These are phyloP conservation scores for Crossaster papposus DNA, from an alignment of 53 echinoderm and acorn worm genomes.

Conservation along the genomic window DNA sequence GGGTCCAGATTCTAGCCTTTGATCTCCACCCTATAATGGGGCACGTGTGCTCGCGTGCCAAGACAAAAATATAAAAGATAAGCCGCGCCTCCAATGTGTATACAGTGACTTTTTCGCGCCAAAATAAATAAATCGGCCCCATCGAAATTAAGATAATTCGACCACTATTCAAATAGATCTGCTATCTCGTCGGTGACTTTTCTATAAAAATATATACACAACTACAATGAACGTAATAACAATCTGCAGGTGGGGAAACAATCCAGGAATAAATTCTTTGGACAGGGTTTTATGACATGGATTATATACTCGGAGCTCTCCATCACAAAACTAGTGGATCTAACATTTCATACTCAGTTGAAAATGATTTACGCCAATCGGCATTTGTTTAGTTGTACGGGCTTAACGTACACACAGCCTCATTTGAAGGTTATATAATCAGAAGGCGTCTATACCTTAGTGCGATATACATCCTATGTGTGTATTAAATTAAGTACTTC, in stretches of 20 bases:
- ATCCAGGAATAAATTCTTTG: too few species aligned
- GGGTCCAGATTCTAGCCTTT: background rate
- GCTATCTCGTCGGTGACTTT: background rate
- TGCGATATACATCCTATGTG: background rate
- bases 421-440: background rate
- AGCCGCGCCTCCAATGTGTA: background rate
- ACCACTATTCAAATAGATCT: background rate
- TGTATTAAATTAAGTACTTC: background rate
- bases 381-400: too few species aligned
- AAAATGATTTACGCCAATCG: background rate
- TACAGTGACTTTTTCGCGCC: background rate
- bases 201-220: too few species aligned
- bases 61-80: background rate
- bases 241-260: too few species aligned
- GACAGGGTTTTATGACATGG: too few species aligned
- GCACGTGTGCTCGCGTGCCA: slow-evolving; percentile 24
- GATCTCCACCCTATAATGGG: background rate
- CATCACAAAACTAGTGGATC: background rate
- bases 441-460: background rate
- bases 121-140: background rate
- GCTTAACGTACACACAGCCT: too few species aligned
- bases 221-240: too few species aligned
- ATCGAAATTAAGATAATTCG: background rate
- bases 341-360: background rate
- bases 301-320: too few species aligned